Evolutionary conservation across 1,140 invertebrate species (phyloP), one percentile per base, ranked within the genome.

Genomic region (Bombus turneri): DNA sequence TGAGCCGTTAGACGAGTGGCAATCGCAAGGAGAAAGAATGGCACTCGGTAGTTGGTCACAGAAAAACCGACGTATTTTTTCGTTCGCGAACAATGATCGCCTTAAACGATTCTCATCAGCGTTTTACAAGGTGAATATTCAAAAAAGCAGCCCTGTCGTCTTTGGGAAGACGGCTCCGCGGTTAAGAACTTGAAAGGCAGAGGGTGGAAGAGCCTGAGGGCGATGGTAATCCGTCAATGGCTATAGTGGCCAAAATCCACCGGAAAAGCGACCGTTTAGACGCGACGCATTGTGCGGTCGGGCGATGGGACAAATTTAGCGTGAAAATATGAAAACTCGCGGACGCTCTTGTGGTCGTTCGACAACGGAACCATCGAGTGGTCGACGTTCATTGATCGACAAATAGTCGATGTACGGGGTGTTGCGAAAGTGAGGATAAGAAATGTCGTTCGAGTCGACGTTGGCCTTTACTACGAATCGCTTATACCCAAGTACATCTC

Each of bases 321-420:
- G 87, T 92, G 88, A 92, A 93, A 93, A 92, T 91, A 89, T 89
- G 90, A 88, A 91, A 84, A 88, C 75, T 86, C 76, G 76, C 73
- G 81, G 85, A 80, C 78, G 79, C 75, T 71, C 62, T 34, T 64
- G 73, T 31, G 39, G n/a, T 37, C 72, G 5, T 53, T 28, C 43
- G 69, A 81, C 78, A 81, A 81, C 81, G 69, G 53, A 8, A 47
- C 18, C 34, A 66, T 85, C 69, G 69, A 85, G 83, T 81, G 83
- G 25, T 47, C 53, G 53, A 47, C 59, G 64, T 57, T 83, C 81
- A 41, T 81, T 62, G 64, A 81, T 81, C 43, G 74, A 8, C 74
- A 22, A 85, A 85, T 22, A 39, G 37, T 47, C 22, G 8, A 9
- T n/a, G 12, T 34, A 80, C 34, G 1, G 74, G 74, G 82, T 69